Evolutionary conservation across 2,888 invertebrate genomes (phyloP).

Genomic region (Drosophila histrio): DNA sequence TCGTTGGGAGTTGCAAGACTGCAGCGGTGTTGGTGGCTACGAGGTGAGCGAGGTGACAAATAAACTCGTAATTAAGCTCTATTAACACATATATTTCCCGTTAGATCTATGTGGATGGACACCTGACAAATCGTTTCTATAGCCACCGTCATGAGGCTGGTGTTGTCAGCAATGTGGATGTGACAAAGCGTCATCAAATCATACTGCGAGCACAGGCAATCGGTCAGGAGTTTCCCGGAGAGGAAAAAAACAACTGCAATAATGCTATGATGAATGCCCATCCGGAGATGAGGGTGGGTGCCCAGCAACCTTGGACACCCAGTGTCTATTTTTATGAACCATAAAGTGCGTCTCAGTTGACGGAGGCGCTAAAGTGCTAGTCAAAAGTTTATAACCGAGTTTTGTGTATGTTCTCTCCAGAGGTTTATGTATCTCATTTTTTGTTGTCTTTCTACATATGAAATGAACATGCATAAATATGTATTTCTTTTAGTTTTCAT

Average conservation of each 20-base stretch:
- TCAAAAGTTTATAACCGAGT: slow-evolving; percentile 34
- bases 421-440: not conserved
- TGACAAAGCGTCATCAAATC: slow-evolving; percentile 74
- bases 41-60: slow-evolving; percentile 65
- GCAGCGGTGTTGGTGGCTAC: slow-evolving; percentile 79
- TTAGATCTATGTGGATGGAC: slow-evolving; percentile 82
- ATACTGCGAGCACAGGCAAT: slow-evolving; percentile 76
- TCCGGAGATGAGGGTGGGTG: slow-evolving; percentile 56
- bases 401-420: slow-evolving; percentile 15
- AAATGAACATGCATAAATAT: slow-evolving; percentile 5
- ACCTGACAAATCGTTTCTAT: slow-evolving; percentile 80
- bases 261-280: slow-evolving; percentile 29
- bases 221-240: slow-evolving; percentile 54
- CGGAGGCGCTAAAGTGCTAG: slow-evolving; percentile 31
- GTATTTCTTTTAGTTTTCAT: slow-evolving; percentile 3
- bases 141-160: slow-evolving; percentile 76
- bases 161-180: slow-evolving; percentile 79
- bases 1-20: slow-evolving; percentile 79
- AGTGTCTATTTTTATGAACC: slow-evolving; percentile 79
- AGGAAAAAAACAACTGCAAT: slow-evolving; percentile 3
- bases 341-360: slow-evolving; percentile 12
- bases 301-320: slow-evolving; percentile 68
- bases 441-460: not conserved
- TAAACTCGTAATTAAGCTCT: not conserved
- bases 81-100: not conserved